Base-by-base conservation (phyloP, 2,797 vertebrate species). In the Hyperoplus immaculatus region DNA sequence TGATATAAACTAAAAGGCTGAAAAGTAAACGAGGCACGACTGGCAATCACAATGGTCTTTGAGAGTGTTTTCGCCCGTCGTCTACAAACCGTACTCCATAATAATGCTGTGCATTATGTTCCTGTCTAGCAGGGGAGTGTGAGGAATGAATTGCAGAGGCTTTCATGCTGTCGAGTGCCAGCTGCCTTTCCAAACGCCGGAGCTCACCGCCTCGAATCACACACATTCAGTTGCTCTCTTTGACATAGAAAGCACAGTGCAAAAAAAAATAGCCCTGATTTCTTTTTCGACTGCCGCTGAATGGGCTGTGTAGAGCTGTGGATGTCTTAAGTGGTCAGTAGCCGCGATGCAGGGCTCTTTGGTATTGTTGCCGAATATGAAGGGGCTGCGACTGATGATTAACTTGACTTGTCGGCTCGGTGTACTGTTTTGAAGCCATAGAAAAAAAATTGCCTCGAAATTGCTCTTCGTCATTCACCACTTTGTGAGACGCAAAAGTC, bases 281-380 rank as follows among this genome's bases (percentile, higher is more conserved):
- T 95, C 85, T 87, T 93, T 92, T 93, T 85, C 86, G 85, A 90
- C 80, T 78, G 80, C 84, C 50, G 77, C 80, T 92, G 91, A 93
- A 93, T 89, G 88, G 87, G 88, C 87, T 85, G 79, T 73, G 86
- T 63, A 49, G 90, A 89, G 87, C 91, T 60, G 89, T 91, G 87
- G 87, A 86, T 91, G 90, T 88, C 89, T 93, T 92, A 95, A 94
- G 93, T 93, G 94, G 92, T 92, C 89, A 89, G 90, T 64, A 51
- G 81, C 78, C 49, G 85, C 79, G 87, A 89, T 88, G 88, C 88
- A 74, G 72, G 82, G 92, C 85, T 91, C 90, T 89, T 78, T 76
- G 88, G 73, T 82, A 93, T 93, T 92, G 87, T 94, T 87, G 82
- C 79, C 92, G 89, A 90, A 92, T 82, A 89, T 95, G 92, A 91